Evolutionary conservation across 2,797 vertebrate genomes (phyloP).

Genomic region (Xerus rutilus): DNA sequence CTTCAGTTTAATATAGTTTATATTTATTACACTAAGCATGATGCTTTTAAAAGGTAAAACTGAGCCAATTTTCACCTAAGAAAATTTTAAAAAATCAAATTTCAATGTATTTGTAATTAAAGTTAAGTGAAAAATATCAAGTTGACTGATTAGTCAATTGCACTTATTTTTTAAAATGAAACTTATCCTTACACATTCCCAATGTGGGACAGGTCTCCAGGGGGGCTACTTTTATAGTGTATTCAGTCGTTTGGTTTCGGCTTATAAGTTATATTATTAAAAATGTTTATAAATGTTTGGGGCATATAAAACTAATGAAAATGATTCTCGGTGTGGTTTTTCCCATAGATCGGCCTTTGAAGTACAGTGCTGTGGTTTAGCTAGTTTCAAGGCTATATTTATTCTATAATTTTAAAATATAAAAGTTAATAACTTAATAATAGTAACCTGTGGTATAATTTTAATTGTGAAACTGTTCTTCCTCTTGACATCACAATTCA

Average conservation of each 20-base stretch:
- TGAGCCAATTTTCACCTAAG: neutral
- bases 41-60: slow-evolving; percentile 42
- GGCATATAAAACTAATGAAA: slow-evolving; percentile 81
- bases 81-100: slow-evolving; percentile 30
- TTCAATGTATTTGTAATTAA: slow-evolving; percentile 28
- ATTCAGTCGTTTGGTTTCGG: slow-evolving; percentile 82
- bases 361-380: slow-evolving; percentile 78
- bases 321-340: slow-evolving; percentile 61
- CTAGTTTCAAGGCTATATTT: slow-evolving; percentile 82
- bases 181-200: neutral
- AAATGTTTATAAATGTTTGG: slow-evolving; percentile 79
- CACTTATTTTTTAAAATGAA: neutral
- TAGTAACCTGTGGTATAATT: slow-evolving; percentile 80
- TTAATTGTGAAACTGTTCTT: slow-evolving; percentile 82
- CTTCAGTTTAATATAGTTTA: neutral
- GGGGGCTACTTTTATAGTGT: slow-evolving; percentile 57
- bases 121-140: neutral
- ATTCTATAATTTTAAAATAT: slow-evolving; percentile 85
- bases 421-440: slow-evolving; percentile 85
- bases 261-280: slow-evolving; percentile 80
- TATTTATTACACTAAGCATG: neutral
- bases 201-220: neutral
- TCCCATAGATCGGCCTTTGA: slow-evolving; percentile 83
- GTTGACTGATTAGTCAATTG: neutral
- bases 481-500: slow-evolving; percentile 69